Percentiles rank a stretch among this genome's conserved stretches.
phyloP scores from a whole-genome alignment of 2,113 vertebrate species.

The Isurus oxyrinchus region DNA sequence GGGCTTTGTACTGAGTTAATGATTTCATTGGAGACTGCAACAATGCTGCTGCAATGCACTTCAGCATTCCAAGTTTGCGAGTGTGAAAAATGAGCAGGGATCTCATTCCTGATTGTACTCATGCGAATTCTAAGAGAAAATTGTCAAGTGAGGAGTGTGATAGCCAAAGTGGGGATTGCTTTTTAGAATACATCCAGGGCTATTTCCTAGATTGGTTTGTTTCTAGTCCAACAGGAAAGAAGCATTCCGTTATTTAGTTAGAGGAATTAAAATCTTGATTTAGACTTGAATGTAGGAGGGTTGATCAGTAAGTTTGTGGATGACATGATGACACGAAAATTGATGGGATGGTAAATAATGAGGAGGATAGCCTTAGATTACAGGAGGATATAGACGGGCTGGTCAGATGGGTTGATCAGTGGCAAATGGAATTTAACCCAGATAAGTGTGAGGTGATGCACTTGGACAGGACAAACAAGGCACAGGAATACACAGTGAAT shows the following conservation, averaged over 20 bases:
- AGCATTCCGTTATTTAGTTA: neutral
- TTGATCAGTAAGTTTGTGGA: too few relatives aligned
- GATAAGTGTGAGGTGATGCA: too few relatives aligned
- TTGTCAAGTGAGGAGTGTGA: neutral
- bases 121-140: neutral
- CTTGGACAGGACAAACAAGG: too few relatives aligned
- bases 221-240: neutral
- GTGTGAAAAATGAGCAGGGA: neutral
- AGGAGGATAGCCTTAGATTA: too few relatives aligned
- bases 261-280: neutral
- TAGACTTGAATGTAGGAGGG: too few relatives aligned
- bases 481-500: too few relatives aligned
- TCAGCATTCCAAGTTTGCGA: neutral
- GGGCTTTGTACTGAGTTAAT: neutral
- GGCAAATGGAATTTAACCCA: too few relatives aligned
- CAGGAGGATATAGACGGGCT: too few relatives aligned
- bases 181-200: neutral
- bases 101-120: neutral
- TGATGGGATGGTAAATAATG: too few relatives aligned
- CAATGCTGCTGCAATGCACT: neutral
- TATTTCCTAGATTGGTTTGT: neutral
- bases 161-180: neutral
- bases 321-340: too few relatives aligned
- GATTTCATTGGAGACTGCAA: neutral
- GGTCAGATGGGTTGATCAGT: too few relatives aligned